Base-by-base conservation (phyloP, 2,888 invertebrate species). In the Limenitis camilla region DNA sequence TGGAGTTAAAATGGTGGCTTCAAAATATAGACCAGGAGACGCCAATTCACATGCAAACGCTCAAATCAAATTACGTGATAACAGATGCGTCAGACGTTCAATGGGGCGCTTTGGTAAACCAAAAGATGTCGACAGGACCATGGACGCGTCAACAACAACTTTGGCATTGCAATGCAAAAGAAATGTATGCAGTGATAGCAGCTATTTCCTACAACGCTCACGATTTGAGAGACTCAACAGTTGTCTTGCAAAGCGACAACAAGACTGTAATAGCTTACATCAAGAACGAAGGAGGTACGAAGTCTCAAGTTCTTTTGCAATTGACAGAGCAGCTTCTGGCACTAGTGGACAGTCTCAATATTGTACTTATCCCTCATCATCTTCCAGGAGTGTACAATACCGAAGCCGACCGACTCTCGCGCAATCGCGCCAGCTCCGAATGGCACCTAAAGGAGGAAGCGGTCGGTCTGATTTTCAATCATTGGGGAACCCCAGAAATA, bases 201-300 rank as follows among this genome's bases (percentile, higher is more conserved):
- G 49, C 55, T 1, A 52, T 61, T 19, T 33, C 46, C 27, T 10
- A 30, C 8, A 27, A 54, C 19, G 6, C 42, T 0, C 9, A 41
- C 0, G 5, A 1, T 0, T 11, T 64, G 6, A 19, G 33, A 29
- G 44, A 56, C 19, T 46, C 58, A 0, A 38, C 45, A 5, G 29
- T 61, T 1, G 36, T 64, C 1, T 10, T 63, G n/a, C 64, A 65
- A 40, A 59, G 54, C 40, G 64, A 65, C 64, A 64, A 38, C 29
- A 64, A n/a, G n/a, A n/a, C 67, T 0, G 62, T 63, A 1, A 52
- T 66, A 5, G 45, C 63, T 0, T 65, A 61, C 41, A 56, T 66
- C 40, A 56, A 63, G 63, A 31, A 61, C n/a, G n/a, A n/a, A n/a
- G n/a, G n/a, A n/a, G n/a, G n/a, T n/a, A n/a, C n/a, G n/a, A n/a